Percentiles rank a stretch among this genome's conserved stretches.
Evolutionary conservation across 1,140 invertebrate genomes (phyloP).

Genomic region (Panulirus ornatus): DNA sequence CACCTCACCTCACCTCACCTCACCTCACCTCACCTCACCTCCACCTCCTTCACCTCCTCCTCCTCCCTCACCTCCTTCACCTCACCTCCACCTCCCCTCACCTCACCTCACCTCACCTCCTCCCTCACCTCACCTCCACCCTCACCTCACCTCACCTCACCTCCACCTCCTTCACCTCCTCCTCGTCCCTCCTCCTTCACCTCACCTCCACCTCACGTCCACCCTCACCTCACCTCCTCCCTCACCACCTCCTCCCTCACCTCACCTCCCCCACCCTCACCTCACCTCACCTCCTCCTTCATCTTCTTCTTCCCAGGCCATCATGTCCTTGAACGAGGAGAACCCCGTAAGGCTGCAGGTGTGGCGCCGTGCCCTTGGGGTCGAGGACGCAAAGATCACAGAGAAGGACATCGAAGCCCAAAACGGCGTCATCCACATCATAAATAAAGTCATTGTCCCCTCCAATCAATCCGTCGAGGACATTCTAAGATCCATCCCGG

Average conservation of each 20-base stretch:
- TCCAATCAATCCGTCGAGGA: constrained; percentile 79
- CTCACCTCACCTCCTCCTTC: not conserved
- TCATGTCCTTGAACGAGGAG: constrained; percentile 79
- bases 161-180: not conserved
- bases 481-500: constrained; percentile 77
- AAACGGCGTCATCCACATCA: constrained; percentile 82
- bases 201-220: not conserved
- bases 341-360: constrained; percentile 79
- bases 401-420: constrained; percentile 79
- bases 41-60: not conserved
- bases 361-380: constrained; percentile 78
- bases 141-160: not conserved
- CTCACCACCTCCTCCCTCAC: not conserved
- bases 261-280: not conserved
- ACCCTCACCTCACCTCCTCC: not conserved
- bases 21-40: not conserved
- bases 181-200: not conserved
- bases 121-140: not conserved
- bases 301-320: constrained; percentile 74
- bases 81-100: not conserved
- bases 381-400: constrained; percentile 79
- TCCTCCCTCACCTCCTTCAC: not conserved
- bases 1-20: too few relatives aligned
- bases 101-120: not conserved
- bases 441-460: constrained; percentile 80